Conservation (phyloP, 2,888 invertebrate species). For the Callimorpha dominula region DNA sequence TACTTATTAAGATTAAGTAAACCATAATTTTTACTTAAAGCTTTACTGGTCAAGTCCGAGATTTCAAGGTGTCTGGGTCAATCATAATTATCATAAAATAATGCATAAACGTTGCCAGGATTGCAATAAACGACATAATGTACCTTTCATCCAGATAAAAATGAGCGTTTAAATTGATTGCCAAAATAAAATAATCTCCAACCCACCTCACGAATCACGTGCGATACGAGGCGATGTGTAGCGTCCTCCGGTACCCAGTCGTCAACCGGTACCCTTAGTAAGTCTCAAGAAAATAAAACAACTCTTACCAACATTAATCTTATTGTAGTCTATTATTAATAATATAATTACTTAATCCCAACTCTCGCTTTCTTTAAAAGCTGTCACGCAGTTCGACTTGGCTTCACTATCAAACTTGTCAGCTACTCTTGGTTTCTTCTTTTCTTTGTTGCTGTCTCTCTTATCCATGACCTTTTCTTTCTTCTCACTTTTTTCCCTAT, state of each 20-base stretch:
- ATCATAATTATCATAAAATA: no score
- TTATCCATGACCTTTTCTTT: conserved; percentile 32
- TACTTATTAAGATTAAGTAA: background rate
- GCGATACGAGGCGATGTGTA: background rate
- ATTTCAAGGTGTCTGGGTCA: no score
- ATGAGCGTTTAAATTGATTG: no score
- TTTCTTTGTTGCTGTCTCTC: conserved; percentile 44
- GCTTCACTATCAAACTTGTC: conserved; percentile 64
- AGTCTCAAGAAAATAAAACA: conserved; percentile 37
- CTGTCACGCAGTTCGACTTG: conserved; percentile 66
- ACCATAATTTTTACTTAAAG: no score
- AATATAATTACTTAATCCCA: conserved; percentile 68
- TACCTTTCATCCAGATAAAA: no score
- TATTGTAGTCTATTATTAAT: conserved; percentile 33
- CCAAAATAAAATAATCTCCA: no score
- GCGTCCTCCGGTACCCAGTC: no score
- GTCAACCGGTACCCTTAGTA: background rate
- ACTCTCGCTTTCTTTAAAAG: conserved; percentile 79
- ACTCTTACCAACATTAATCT: conserved; percentile 34
- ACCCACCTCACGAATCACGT: background rate
- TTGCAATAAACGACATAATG: no score
- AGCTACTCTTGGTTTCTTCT: conserved; percentile 49
- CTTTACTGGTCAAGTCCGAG: no score
- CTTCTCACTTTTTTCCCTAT: conserved; percentile 19
- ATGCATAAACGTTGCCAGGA: no score